Evolutionary conservation across 2,113 vertebrate species (phyloP), one percentile per base, ranked within the genome.

Genomic region (Callipepla squamata): DNA sequence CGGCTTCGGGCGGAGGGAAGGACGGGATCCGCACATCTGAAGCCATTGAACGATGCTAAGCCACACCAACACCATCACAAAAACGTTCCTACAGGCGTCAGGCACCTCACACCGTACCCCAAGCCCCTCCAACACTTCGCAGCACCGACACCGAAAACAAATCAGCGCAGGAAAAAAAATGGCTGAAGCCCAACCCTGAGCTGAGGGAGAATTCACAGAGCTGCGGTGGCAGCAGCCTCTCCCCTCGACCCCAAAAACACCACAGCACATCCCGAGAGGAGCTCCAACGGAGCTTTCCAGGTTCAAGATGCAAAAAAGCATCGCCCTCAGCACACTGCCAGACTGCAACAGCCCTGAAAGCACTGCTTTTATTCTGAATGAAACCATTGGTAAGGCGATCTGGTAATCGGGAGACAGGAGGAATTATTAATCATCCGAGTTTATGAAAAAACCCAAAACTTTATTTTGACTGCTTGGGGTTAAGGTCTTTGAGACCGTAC

Each of bases 31-130:
- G 63, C 34, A 53, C 57, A 62, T 11, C 20, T 6, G 34, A 47
- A 7, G 26, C 32, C 50, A 68, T 17, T 38, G 8, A 61, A 20
- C 3, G 12, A 38, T 93, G 53, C 26, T 11, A 38, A 68, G 48
- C 51, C 48, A 65, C 2, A 59, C 57, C 45, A 38, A 36, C 81
- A 55, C 6, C 4, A 50, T 72, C 47, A n/a, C 20, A 22, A 2
- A 63, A 53, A 34, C 2, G 0, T 40, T 45, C 45, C 51, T 44
- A 3, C 0, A 58, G 50, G 15, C 55, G 50, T 2, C 15, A 11
- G 21, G 67, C 66, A 67, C 34, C 28, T 66, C 22, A 15, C 1
- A 3, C 58, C 44, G 14, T 23, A 8, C 9, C 0, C 0, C 42
- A 36, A 48, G 13, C 7, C 36, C 13, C 21, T 15, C 36, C 55